phyloP scores from a whole-genome alignment of 2,888 invertebrate genomes.

The Hydropsyche betteni region DNA sequence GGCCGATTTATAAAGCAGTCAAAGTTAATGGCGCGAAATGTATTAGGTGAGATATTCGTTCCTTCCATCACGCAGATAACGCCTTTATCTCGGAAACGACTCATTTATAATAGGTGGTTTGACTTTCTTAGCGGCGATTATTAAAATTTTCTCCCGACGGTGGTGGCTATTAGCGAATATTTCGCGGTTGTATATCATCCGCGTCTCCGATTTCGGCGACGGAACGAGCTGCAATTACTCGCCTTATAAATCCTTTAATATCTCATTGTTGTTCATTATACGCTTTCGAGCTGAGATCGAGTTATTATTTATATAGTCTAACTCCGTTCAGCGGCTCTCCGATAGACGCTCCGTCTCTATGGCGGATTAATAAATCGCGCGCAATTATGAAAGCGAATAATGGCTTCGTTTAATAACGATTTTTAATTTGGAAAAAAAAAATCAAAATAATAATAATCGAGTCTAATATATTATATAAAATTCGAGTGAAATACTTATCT shows the following conservation, averaged over 20 bases:
- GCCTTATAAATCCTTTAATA: constrained; percentile 24
- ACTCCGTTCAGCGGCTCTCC: too few relatives aligned
- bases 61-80: constrained; percentile 20
- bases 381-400: too few relatives aligned
- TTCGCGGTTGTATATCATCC: constrained; percentile 15
- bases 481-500: too few relatives aligned
- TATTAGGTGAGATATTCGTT: constrained; percentile 43
- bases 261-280: constrained; percentile 22
- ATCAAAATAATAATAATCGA: too few relatives aligned
- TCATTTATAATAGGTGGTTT: neutral
- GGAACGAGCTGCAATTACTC: neutral
- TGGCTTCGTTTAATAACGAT: too few relatives aligned
- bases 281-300: neutral
- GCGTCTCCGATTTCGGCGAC: neutral
- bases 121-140: constrained; percentile 6
- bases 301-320: too few relatives aligned
- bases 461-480: too few relatives aligned
- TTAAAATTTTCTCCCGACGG: constrained; percentile 18
- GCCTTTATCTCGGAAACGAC: neutral
- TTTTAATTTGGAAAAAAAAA: too few relatives aligned
- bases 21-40: constrained; percentile 48
- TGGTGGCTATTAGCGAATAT: constrained; percentile 15
- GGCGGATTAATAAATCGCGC: too few relatives aligned
- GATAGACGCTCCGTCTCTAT: too few relatives aligned
- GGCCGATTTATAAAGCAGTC: constrained; percentile 45